These are phyloP conservation scores for Sebastes melanostomus DNA, from an alignment of 2,797 vertebrate species.

Conservation along the genomic window DNA sequence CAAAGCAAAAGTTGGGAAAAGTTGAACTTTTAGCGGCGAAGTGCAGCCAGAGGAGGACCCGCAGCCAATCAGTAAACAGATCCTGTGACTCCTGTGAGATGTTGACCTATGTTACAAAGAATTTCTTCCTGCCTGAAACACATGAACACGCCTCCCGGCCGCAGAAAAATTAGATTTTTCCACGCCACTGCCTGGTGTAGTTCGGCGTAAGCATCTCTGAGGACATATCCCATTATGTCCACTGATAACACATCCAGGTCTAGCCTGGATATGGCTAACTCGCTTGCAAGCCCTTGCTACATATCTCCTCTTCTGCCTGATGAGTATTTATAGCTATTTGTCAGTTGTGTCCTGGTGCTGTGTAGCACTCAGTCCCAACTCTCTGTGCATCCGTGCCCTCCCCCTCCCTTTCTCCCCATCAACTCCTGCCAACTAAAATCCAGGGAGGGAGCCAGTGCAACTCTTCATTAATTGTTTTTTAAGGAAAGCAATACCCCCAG, in stretches of 20 bases:
- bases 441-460: slow-evolving; percentile 10
- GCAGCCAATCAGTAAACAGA: too few relatives aligned
- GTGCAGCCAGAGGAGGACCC: too few relatives aligned
- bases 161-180: too few relatives aligned
- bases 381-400: not conserved
- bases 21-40: too few relatives aligned
- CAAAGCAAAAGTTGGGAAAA: too few relatives aligned
- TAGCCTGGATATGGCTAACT: not conserved
- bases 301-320: not conserved
- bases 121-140: too few relatives aligned
- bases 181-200: too few relatives aligned
- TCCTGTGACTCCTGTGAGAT: too few relatives aligned
- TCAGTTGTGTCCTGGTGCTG: not conserved
- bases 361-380: not conserved
- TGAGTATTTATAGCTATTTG: not conserved
- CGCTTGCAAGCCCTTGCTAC: not conserved
- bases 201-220: not conserved
- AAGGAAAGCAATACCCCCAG: not conserved
- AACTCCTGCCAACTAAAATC: slow-evolving; percentile 27
- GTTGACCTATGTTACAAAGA: too few relatives aligned
- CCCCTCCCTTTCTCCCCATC: not conserved
- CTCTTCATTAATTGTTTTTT: slow-evolving; percentile 36
- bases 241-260: not conserved
- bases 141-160: too few relatives aligned
- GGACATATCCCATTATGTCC: not conserved